Conservation (phyloP, 2,888 invertebrate genomes). For the Operophtera brumata region DNA sequence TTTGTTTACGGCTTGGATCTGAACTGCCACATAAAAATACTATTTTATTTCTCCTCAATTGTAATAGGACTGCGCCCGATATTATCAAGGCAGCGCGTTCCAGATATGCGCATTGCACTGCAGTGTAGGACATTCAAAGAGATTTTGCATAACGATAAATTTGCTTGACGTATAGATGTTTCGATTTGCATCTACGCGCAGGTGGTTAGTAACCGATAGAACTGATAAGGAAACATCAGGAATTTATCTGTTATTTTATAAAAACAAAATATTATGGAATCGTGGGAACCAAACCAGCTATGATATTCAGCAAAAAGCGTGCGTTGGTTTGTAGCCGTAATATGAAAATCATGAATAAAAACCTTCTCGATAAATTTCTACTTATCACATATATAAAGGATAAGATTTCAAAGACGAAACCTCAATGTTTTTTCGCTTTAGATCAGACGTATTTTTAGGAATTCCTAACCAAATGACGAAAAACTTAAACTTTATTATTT, state of each 20-base stretch:
- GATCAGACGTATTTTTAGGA: too few species aligned
- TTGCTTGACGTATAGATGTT: slow-evolving; percentile 40
- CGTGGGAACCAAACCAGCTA: neutral
- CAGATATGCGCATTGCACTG: slow-evolving; percentile 40
- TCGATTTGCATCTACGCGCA: slow-evolving; percentile 32
- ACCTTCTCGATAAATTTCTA: too few species aligned
- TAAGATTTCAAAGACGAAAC: too few species aligned
- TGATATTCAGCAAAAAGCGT: too few species aligned
- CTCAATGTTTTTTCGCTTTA: too few species aligned
- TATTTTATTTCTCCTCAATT: slow-evolving; percentile 15
- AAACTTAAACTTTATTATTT: too few species aligned
- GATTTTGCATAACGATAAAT: slow-evolving; percentile 57
- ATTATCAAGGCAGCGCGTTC: slow-evolving; percentile 39
- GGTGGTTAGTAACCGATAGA: slow-evolving; percentile 16
- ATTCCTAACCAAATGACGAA: too few species aligned
- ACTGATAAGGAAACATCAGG: neutral
- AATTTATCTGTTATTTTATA: neutral
- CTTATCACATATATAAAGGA: too few species aligned
- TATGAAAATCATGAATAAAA: too few species aligned
- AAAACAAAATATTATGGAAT: neutral
- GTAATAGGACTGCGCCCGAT: slow-evolving; percentile 32
- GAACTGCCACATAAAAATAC: too few species aligned
- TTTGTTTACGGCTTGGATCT: too few species aligned
- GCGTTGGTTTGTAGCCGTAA: too few species aligned
- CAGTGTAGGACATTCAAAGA: slow-evolving; percentile 52